Evolutionary conservation across 1,140 invertebrate genomes (phyloP).

Genomic region (Ceratina calcarata): DNA sequence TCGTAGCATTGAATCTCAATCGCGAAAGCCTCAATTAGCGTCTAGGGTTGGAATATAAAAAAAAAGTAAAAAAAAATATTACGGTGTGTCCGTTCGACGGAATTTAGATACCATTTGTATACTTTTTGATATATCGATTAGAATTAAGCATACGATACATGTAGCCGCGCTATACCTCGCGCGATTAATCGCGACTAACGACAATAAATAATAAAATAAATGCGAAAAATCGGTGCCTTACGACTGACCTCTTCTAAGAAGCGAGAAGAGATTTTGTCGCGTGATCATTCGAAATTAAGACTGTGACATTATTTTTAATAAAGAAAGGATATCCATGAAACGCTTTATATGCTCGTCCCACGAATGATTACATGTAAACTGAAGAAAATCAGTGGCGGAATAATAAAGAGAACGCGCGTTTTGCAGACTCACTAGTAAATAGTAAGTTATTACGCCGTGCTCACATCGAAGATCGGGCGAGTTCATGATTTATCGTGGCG

Average conservation of each 20-base stretch:
- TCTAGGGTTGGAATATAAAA: neutral
- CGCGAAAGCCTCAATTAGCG: neutral
- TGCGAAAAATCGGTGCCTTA: conserved; percentile 13
- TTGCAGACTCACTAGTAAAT: no score
- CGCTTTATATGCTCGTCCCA: no score
- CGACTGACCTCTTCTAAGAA: neutral
- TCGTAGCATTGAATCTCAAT: neutral
- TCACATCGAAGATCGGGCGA: no score
- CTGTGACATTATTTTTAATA: neutral
- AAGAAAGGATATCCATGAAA: conserved; percentile 3
- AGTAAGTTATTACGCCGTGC: no score
- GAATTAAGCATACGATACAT: neutral
- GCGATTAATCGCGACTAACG: neutral
- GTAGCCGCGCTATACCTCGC: neutral
- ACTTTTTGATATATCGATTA: neutral
- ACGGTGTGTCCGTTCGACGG: conserved; percentile 5
- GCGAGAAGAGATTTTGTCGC: neutral
- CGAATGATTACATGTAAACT: no score
- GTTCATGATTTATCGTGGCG: no score
- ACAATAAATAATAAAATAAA: neutral
- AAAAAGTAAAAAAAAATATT: neutral
- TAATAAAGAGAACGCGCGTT: neutral
- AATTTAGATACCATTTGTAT: neutral
- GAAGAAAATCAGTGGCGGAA: neutral
- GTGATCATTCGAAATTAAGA: neutral